These are phyloP conservation scores for Chaitophorus viminalis DNA, from an alignment of 2,888 invertebrate species.

Conservation along the genomic window DNA sequence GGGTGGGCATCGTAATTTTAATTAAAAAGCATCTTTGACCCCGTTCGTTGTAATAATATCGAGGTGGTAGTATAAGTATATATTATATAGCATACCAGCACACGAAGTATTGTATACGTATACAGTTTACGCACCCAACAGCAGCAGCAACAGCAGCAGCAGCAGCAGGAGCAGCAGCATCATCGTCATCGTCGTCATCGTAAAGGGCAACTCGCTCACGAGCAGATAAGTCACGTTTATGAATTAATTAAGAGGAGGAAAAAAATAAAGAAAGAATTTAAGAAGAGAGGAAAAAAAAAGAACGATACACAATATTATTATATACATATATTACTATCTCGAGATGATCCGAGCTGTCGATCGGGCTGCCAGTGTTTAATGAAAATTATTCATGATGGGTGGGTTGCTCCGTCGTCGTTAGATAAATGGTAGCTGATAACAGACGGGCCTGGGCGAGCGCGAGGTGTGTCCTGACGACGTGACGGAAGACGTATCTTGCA, in stretches of 20 bases:
- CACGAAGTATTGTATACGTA: not conserved
- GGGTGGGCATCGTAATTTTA: constrained; percentile 44
- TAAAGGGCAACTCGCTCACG: constrained; percentile 51
- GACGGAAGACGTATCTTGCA: constrained; percentile 37
- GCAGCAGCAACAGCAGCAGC: constrained; percentile 13
- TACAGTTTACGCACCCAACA: not conserved
- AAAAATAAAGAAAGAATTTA: not conserved
- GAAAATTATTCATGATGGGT: constrained; percentile 55
- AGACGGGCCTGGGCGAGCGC: not conserved
- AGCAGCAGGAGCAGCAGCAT: no score
- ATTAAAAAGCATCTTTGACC: constrained; percentile 43
- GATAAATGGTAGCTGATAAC: constrained; percentile 56
- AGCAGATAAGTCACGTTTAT: constrained; percentile 62
- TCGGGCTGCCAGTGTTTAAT: constrained; percentile 58
- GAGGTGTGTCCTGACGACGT: constrained; percentile 35
- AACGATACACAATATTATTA: not conserved
- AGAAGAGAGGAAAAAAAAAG: constrained; percentile 13
- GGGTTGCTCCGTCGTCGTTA: constrained; percentile 31
- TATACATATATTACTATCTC: constrained; percentile 27
- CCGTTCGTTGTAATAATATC: constrained; percentile 16
- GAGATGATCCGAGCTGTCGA: constrained; percentile 58
- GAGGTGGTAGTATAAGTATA: constrained; percentile 17
- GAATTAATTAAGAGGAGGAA: constrained; percentile 48
- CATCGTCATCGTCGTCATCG: not conserved
- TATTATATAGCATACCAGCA: not conserved